Percentiles rank a stretch among this genome's conserved stretches.
These are phyloP conservation scores for Megaceryle torquata DNA, from an alignment of 2,113 vertebrate genomes.

Conservation along the genomic window DNA sequence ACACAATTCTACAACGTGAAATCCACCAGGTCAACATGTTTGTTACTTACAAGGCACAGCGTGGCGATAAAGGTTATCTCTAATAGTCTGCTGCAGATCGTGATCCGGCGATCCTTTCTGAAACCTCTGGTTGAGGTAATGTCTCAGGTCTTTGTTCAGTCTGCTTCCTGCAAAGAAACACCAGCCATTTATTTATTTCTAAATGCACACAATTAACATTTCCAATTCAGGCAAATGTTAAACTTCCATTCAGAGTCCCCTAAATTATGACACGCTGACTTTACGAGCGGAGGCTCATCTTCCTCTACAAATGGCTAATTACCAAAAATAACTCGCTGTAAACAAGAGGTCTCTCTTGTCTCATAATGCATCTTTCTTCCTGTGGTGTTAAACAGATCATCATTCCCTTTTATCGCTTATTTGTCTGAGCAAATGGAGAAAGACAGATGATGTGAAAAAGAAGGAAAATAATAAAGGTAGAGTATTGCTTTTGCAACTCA, in stretches of 20 bases:
- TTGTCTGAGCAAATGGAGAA: slow-evolving; percentile 37
- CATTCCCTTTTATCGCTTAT: slow-evolving; percentile 42
- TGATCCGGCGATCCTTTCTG: slow-evolving; percentile 95
- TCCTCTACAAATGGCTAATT: slow-evolving; percentile 63
- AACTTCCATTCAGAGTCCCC: slow-evolving; percentile 34
- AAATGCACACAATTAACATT: background rate
- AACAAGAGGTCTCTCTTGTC: slow-evolving; percentile 59
- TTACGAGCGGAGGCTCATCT: slow-evolving; percentile 42
- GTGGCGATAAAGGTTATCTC: slow-evolving; percentile 96
- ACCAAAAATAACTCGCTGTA: slow-evolving; percentile 60
- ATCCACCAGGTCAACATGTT: background rate
- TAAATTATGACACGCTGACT: slow-evolving; percentile 53
- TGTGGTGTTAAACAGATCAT: slow-evolving; percentile 49
- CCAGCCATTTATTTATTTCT: slow-evolving; percentile 45
- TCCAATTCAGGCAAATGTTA: slow-evolving; percentile 10
- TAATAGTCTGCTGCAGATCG: slow-evolving; percentile 93
- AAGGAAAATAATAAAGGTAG: background rate
- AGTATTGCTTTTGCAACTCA: background rate
- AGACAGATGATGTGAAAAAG: slow-evolving; percentile 15
- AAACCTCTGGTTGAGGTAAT: slow-evolving; percentile 94
- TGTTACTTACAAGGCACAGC: slow-evolving; percentile 97
- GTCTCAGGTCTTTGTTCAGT: slow-evolving; percentile 93
- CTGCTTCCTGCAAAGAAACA: slow-evolving; percentile 83
- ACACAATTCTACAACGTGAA: rapidly evolving
- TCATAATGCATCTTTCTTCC: slow-evolving; percentile 57